phyloP scores from a whole-genome alignment of 2,888 invertebrate species.

The Ypsolopha sequella region DNA sequence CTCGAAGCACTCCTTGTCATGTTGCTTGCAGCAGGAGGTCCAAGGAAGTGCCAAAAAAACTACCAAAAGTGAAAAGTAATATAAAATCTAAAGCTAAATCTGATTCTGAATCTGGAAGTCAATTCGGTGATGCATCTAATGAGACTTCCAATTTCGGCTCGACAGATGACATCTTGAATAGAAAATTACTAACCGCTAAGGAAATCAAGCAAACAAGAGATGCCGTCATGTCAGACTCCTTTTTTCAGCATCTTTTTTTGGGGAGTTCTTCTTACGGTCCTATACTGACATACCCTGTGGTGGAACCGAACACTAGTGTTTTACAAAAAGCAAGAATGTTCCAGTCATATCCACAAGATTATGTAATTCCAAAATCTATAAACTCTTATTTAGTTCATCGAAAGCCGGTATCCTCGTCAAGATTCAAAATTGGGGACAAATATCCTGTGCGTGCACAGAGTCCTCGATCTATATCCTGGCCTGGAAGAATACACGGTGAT shows the following conservation, averaged over 20 bases:
- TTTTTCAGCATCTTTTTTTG: slow-evolving; percentile 80
- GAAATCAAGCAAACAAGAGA: slow-evolving; percentile 71
- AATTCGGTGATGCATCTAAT: slow-evolving; percentile 56
- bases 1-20: slow-evolving; percentile 45
- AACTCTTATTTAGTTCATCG: slow-evolving; percentile 77
- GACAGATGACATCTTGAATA: slow-evolving; percentile 27
- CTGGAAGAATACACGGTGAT: slow-evolving; percentile 67
- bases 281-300: slow-evolving; percentile 23
- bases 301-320: slow-evolving; percentile 70
- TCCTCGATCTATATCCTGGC: slow-evolving; percentile 72
- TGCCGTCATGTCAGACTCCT: slow-evolving; percentile 72
- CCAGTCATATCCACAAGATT: slow-evolving; percentile 62
- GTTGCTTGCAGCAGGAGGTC: slow-evolving; percentile 43
- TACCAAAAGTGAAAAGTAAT: slow-evolving; percentile 22
- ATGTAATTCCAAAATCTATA: slow-evolving; percentile 69
- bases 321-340: slow-evolving; percentile 79
- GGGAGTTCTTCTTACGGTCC: slow-evolving; percentile 46
- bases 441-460: slow-evolving; percentile 58
- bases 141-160: slow-evolving; percentile 36
- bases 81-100: slow-evolving; percentile 23
- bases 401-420: slow-evolving; percentile 79
- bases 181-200: slow-evolving; percentile 31
- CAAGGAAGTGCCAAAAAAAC: slow-evolving; percentile 33
- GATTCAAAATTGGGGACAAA: slow-evolving; percentile 77
- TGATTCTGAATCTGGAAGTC: slow-evolving; percentile 35